Conservation (phyloP, 2,888 invertebrate genomes). For the Synanthedon andrenaeformis region DNA sequence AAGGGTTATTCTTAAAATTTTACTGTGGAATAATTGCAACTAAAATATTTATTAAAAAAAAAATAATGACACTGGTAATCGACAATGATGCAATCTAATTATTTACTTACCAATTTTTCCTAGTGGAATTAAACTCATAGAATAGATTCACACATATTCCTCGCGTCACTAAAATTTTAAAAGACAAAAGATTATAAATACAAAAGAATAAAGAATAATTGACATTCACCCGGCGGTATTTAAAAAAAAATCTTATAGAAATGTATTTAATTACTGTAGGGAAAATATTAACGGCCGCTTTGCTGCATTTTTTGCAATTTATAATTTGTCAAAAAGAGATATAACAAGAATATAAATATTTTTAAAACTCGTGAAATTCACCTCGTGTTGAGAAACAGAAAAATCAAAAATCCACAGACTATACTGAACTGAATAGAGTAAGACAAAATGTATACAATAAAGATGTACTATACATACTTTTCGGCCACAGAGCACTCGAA, state of each 20-base stretch:
- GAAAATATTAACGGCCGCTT: too few species aligned
- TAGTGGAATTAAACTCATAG: conserved; percentile 30
- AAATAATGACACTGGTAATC: too few species aligned
- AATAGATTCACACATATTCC: conserved; percentile 22
- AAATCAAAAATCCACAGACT: conserved; percentile 11
- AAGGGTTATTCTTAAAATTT: too few species aligned
- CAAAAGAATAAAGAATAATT: not conserved
- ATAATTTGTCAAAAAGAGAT: too few species aligned
- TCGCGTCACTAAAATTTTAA: conserved; percentile 16
- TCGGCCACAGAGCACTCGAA: too few species aligned
- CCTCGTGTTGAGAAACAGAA: conserved; percentile 25
- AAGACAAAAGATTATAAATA: not conserved
- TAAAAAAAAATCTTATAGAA: not conserved
- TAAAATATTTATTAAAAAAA: not conserved
- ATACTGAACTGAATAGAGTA: not conserved
- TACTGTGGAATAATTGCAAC: not conserved
- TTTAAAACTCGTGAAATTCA: conserved; percentile 18
- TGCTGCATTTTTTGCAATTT: too few species aligned
- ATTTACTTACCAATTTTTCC: conserved; percentile 31
- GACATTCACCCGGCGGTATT: not conserved
- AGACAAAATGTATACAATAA: too few species aligned
- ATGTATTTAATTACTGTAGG: not conserved
- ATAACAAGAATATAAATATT: too few species aligned
- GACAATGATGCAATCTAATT: not conserved
- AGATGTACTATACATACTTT: too few species aligned